Percentiles rank a stretch among this genome's conserved stretches.
Conservation (phyloP, 2,888 invertebrate species). For the Dynastes tityus region DNA sequence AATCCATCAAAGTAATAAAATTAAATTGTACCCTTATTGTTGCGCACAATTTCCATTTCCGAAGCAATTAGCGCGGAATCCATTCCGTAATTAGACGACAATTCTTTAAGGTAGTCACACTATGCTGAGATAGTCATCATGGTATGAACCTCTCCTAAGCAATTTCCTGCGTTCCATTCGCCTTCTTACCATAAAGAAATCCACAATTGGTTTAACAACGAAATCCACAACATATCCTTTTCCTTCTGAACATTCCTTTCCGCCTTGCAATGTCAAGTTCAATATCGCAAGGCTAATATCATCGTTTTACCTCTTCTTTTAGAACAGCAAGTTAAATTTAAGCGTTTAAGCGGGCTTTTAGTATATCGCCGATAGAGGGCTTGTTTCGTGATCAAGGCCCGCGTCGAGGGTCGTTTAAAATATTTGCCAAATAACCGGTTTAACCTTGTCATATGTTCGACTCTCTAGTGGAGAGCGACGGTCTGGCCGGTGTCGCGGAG, state of each 20-base stretch:
- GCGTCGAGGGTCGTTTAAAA: constrained; percentile 30
- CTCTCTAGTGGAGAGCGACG: not conserved
- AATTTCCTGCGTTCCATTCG: not conserved
- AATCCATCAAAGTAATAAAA: too few relatives aligned
- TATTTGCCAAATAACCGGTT: constrained; percentile 41
- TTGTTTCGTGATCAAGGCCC: constrained; percentile 1
- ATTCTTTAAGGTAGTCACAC: not conserved
- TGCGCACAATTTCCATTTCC: too few relatives aligned
- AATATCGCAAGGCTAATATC: not conserved
- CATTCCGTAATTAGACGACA: too few relatives aligned
- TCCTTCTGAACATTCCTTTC: not conserved
- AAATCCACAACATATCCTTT: too few relatives aligned
- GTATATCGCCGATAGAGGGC: not conserved
- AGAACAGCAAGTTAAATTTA: not conserved
- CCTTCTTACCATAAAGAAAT: constrained; percentile 1
- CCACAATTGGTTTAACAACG: not conserved
- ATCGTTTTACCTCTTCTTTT: not conserved
- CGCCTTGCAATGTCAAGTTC: constrained; percentile 1
- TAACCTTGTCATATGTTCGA: constrained; percentile 20
- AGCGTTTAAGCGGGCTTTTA: not conserved
- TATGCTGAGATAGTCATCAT: not conserved
- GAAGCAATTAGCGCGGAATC: not conserved
- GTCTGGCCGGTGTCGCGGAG: not conserved
- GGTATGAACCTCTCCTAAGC: too few relatives aligned
- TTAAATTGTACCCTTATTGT: too few relatives aligned